phyloP scores from a whole-genome alignment of 2,113 vertebrate species.

The Pipra filicauda region DNA sequence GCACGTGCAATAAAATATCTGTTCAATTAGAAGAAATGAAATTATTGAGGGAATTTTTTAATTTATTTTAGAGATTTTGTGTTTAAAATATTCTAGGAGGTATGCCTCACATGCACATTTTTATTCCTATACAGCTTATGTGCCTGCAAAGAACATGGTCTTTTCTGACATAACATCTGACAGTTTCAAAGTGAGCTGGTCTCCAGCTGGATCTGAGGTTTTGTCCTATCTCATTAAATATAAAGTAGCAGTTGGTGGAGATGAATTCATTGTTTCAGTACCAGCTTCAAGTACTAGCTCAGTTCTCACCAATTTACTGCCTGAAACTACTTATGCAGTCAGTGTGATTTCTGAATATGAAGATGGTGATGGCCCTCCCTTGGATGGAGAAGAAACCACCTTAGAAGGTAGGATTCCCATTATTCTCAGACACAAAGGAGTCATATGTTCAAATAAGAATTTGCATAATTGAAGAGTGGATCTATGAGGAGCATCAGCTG shows the following conservation, averaged over 20 bases:
- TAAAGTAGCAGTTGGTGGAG: slow-evolving; percentile 72
- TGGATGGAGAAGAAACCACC: slow-evolving; percentile 85
- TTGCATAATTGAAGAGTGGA: not conserved
- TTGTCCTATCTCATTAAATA: slow-evolving; percentile 87
- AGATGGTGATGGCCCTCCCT: slow-evolving; percentile 84
- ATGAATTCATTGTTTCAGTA: slow-evolving; percentile 83
- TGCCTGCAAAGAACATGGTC: slow-evolving; percentile 79
- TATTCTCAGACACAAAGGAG: not conserved
- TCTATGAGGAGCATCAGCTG: not conserved
- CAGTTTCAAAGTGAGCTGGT: slow-evolving; percentile 88
- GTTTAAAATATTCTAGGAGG: not conserved
- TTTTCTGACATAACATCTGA: slow-evolving; percentile 87
- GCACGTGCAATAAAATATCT: not conserved
- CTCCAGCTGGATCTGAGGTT: slow-evolving; percentile 75
- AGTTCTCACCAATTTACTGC: slow-evolving; percentile 82
- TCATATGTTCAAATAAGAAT: not conserved
- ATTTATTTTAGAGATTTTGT: not conserved
- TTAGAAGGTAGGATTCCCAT: slow-evolving; percentile 79
- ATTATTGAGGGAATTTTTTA: not conserved
- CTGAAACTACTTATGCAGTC: slow-evolving; percentile 88
- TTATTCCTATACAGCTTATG: slow-evolving; percentile 74
- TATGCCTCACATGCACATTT: not conserved
- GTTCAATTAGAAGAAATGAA: not conserved
- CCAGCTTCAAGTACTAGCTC: slow-evolving; percentile 79
- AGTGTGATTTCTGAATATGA: slow-evolving; percentile 87